A percentile compares a stretch with the other conserved stretches of the same genome.
Evolutionary conservation across 2,113 vertebrate genomes (phyloP).

Genomic region (Anguilla rostrata): DNA sequence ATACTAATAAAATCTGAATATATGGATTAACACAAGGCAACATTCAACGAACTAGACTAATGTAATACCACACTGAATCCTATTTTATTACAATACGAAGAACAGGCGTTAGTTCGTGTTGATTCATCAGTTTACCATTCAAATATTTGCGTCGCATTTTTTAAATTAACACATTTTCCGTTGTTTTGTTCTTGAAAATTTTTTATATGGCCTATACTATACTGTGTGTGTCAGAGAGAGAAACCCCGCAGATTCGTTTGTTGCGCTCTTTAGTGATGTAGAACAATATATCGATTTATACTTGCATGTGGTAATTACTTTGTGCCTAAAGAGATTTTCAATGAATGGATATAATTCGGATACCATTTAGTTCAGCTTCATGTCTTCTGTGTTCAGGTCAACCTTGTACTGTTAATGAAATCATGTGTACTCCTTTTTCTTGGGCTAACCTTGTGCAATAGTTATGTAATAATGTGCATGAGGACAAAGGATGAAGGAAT

Average conservation of each 20-base stretch:
- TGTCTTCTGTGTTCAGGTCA: too few relatives aligned
- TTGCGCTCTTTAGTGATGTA: neutral
- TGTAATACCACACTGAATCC: neutral
- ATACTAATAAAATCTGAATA: neutral
- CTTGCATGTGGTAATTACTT: neutral
- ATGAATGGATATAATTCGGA: too few relatives aligned
- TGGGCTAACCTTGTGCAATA: neutral
- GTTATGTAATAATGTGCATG: conserved; percentile 11
- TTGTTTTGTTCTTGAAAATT: neutral
- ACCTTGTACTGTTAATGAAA: too few relatives aligned
- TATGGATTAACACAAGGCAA: neutral
- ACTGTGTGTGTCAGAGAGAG: neutral
- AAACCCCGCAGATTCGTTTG: neutral
- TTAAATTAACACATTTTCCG: neutral
- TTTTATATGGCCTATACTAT: neutral
- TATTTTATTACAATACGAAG: neutral
- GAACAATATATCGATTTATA: neutral
- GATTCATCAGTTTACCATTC: neutral
- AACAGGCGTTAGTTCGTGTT: neutral
- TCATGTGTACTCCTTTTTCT: too few relatives aligned
- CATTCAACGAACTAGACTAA: neutral
- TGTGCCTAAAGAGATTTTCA: neutral
- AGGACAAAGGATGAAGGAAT: neutral
- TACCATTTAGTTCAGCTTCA: too few relatives aligned
- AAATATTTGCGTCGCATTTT: neutral